phyloP scores from a whole-genome alignment of 2,888 invertebrate genomes.

The Hetaerina titia region DNA sequence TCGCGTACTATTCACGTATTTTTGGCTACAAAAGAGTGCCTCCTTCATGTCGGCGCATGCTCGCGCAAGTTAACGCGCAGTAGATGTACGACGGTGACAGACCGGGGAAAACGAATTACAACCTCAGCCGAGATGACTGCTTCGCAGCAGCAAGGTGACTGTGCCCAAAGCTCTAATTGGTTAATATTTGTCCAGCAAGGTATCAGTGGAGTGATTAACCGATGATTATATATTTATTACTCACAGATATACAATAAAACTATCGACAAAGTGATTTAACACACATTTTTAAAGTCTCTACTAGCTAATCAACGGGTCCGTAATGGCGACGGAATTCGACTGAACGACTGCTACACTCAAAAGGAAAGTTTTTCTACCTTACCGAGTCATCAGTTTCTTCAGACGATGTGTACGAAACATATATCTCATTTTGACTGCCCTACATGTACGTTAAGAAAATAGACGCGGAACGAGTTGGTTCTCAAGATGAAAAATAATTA shows the following conservation, averaged over 20 bases:
- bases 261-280: neutral
- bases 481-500: neutral
- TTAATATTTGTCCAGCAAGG: neutral
- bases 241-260: neutral
- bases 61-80: neutral
- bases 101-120: neutral
- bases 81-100: neutral
- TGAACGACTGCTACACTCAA: neutral
- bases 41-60: neutral
- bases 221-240: neutral
- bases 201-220: neutral
- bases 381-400: neutral
- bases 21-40: neutral
- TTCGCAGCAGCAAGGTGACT: neutral
- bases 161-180: neutral
- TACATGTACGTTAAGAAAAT: constrained; percentile 2
- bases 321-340: constrained; percentile 22
- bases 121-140: neutral
- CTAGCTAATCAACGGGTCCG: neutral
- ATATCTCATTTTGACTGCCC: neutral
- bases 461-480: neutral
- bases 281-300: neutral
- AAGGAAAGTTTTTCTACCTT: neutral
- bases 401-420: neutral
- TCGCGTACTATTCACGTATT: neutral